Conservation (phyloP, 2,888 invertebrate genomes). For the Mesoligia furuncula region DNA sequence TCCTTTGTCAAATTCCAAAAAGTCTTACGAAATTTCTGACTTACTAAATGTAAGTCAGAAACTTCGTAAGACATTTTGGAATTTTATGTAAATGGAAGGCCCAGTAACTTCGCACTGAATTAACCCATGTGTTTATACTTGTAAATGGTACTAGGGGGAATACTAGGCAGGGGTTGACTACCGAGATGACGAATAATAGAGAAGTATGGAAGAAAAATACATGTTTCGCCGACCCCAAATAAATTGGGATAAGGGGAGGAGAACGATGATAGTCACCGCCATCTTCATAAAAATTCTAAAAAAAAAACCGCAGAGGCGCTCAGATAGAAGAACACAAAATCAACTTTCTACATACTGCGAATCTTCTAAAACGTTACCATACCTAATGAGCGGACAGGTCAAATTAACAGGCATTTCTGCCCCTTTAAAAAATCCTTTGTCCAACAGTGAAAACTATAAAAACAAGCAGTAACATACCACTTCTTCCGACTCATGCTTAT, state of each 20-base stretch:
- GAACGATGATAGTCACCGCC: not conserved
- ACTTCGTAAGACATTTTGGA: not conserved
- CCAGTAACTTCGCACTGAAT: not conserved
- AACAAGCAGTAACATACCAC: conserved; percentile 67
- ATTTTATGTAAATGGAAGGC: not conserved
- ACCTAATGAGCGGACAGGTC: not conserved
- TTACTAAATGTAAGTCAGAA: not conserved
- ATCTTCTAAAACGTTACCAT: not conserved
- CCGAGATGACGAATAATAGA: not conserved
- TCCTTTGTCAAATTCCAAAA: too few relatives aligned
- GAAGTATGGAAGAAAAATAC: not conserved
- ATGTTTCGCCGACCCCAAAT: not conserved
- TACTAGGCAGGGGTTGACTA: not conserved
- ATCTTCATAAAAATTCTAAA: not conserved
- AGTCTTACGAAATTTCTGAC: too few relatives aligned
- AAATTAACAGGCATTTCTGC: not conserved
- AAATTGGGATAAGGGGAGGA: not conserved
- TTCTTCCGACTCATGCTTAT: conserved; percentile 83
- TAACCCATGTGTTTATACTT: not conserved
- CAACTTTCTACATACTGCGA: not conserved
- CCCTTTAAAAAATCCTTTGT: not conserved
- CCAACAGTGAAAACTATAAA: not conserved
- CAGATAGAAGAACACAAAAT: too few relatives aligned
- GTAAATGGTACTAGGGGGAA: not conserved
- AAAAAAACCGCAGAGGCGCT: not conserved